Base-by-base conservation (phyloP, 2,888 invertebrate species). In the Chouioia cunea region DNA sequence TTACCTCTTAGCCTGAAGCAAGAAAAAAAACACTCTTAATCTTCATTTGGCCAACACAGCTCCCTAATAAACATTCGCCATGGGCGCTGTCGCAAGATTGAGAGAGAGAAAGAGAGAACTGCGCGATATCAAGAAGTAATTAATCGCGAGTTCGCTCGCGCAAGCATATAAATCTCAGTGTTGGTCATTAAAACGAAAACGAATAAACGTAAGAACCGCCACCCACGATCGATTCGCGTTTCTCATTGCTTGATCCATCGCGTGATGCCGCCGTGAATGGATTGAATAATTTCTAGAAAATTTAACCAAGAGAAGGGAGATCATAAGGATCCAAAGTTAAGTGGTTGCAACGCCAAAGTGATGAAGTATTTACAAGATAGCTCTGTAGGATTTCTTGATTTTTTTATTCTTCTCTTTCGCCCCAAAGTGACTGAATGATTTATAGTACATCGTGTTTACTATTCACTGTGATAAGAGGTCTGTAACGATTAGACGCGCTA, bases 101-200 rank as follows among this genome's bases (percentile, higher is more conserved):
- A 63, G 62, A n/a, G 57, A 20, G 53, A 10, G n/a, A n/a, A n/a
- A n/a, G n/a, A n/a, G n/a, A n/a, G n/a, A 53, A 43, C 57, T 44
- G 36, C 54, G 65, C 65, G 71, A 67, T 73, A 73, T 73, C 73
- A 68, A 70, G 66, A 62, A 68, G 60, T 71, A 76, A 76, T 76
- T 75, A 75, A 75, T 75, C 68, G 72, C 67, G 56, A 23, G 58
- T 47, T 12, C 27, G 27, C 27, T 54, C 52, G 48, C 8, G 48
- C n/a, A 8, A n/a, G 48, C n/a, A 44, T 64, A 67, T 76, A 75
- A 75, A 76, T 76, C 71, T 71, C 64, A 47, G 48, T 36, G 18
- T 15, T 20, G 50, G 69, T 60, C 73, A 76, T 76, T 75, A 75
- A 76, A 76, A 36, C 6, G 36, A 12, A 36, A 36, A 36, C 36